These are phyloP conservation scores for Onchidella celtica DNA, from an alignment of 2,888 invertebrate species.

Conservation along the genomic window DNA sequence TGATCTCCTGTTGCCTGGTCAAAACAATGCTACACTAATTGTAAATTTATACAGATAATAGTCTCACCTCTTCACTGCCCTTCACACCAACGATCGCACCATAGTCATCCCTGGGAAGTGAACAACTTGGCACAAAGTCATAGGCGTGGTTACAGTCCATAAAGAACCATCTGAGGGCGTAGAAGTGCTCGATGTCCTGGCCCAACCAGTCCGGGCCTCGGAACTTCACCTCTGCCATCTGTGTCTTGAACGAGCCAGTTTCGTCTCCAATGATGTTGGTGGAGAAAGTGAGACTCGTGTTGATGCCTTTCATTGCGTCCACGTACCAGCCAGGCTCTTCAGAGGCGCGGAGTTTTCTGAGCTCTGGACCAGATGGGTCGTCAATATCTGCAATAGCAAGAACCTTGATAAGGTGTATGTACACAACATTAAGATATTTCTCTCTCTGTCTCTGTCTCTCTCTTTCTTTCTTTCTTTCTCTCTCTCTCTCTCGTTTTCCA, in stretches of 20 bases:
- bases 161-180: slow-evolving; percentile 26
- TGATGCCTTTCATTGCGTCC: not conserved
- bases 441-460: not conserved
- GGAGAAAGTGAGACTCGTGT: slow-evolving; percentile 7
- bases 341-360: not conserved
- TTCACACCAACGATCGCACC: not conserved
- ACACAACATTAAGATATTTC: not conserved
- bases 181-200: not conserved
- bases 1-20: no score
- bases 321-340: slow-evolving; percentile 28
- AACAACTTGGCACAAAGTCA: slow-evolving; percentile 11
- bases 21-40: no score
- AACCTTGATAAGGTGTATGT: no score
- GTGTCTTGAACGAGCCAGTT: not conserved
- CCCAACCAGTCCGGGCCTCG: slow-evolving; percentile 35
- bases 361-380: slow-evolving; percentile 17
- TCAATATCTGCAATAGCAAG: slow-evolving; percentile 30
- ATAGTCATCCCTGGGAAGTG: slow-evolving; percentile 29
- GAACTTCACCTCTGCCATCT: slow-evolving; percentile 7
- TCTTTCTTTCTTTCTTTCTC: no score
- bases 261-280: not conserved
- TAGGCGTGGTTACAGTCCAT: slow-evolving; percentile 28
- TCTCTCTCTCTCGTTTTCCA: no score
- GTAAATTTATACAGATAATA: no score
- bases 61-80: slow-evolving; percentile 38